These are phyloP conservation scores for Excalfactoria chinensis DNA, from an alignment of 2,113 vertebrate species.

Conservation along the genomic window DNA sequence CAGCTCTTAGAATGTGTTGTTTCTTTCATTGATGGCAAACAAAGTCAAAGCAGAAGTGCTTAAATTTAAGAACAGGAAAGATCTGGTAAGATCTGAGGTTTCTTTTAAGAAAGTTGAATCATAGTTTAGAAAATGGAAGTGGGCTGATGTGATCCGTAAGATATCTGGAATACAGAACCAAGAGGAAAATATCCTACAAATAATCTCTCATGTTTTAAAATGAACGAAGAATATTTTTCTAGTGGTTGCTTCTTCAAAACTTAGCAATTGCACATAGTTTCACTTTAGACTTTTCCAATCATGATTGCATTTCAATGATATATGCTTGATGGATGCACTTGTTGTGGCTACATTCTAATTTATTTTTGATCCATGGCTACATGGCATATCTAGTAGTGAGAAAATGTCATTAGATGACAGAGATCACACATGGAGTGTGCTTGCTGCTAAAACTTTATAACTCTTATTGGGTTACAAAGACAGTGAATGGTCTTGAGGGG, in stretches of 20 bases:
- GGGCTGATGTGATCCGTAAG: neutral
- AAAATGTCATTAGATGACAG: neutral
- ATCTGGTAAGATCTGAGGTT: neutral
- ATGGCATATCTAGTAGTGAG: neutral
- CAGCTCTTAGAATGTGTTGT: neutral
- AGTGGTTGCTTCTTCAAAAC: neutral
- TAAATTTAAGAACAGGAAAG: conserved; percentile 2
- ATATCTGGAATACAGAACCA: neutral
- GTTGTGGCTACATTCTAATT: neutral
- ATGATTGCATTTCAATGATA: neutral
- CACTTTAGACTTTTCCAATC: neutral
- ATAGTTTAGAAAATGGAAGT: conserved; percentile 29
- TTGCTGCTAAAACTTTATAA: neutral
- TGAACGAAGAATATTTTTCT: conserved; percentile 15
- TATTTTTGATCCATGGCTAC: neutral
- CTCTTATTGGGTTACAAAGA: too few species aligned
- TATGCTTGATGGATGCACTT: neutral
- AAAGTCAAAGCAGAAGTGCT: neutral
- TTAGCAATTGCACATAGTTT: neutral
- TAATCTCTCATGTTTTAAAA: neutral
- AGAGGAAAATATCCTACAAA: neutral
- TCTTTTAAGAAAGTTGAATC: neutral
- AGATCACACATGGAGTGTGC: neutral
- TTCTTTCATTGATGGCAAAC: neutral
- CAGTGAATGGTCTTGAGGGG: too few species aligned